Conservation (phyloP, 2,113 vertebrate genomes). For the Sinosuthora webbiana region DNA sequence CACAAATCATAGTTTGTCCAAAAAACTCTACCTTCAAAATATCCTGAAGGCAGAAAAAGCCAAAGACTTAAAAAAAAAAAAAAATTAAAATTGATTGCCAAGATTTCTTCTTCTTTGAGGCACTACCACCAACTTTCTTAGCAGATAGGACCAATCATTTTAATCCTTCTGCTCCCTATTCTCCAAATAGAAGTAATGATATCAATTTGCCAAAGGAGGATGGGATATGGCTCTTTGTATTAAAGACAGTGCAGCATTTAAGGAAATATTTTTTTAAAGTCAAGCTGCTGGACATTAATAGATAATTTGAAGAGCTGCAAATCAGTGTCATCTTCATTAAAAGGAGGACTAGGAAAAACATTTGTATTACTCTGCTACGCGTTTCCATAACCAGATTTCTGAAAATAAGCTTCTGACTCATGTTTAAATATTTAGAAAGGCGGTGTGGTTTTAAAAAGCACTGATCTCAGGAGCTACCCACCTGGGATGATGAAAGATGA, state of each 20-base stretch:
- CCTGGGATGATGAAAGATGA: not conserved
- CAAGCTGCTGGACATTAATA: not conserved
- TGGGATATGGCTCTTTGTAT: not conserved
- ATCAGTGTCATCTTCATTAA: not conserved
- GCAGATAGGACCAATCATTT: not conserved
- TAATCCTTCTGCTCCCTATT: not conserved
- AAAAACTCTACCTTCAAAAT: not conserved
- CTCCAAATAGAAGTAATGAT: not conserved
- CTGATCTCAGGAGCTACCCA: not conserved
- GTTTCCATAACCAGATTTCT: not conserved
- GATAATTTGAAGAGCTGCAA: not conserved
- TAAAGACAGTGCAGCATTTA: not conserved
- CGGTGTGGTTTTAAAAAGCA: not conserved
- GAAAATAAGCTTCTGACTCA: constrained; percentile 4
- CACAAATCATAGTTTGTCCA: not conserved
- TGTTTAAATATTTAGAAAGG: constrained; percentile 7
- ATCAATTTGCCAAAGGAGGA: not conserved
- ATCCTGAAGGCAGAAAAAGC: not conserved
- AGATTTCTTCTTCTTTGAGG: not conserved
- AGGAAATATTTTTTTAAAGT: not conserved
- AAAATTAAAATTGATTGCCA: not conserved
- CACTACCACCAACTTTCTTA: not conserved
- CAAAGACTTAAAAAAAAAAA: not conserved
- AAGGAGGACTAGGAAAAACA: not conserved
- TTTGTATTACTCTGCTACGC: not conserved